Evolutionary conservation across 2,113 vertebrate genomes (phyloP).

Genomic region (Pteruthius melanotis): DNA sequence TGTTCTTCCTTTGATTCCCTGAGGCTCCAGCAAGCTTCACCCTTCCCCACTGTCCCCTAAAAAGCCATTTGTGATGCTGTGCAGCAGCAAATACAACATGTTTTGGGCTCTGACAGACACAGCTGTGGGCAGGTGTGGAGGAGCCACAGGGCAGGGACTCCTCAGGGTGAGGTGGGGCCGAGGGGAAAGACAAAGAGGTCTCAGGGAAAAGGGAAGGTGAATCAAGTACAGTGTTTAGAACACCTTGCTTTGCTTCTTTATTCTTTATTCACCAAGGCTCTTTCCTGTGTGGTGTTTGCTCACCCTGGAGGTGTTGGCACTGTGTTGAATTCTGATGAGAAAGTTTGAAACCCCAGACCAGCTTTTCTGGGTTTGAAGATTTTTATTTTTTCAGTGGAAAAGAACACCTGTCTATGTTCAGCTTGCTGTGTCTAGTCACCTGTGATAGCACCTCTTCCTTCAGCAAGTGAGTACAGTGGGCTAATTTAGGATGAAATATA

Average conservation of each 20-base stretch:
- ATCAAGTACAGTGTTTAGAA: not conserved
- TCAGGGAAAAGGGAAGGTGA: not conserved
- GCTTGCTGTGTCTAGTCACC: not conserved
- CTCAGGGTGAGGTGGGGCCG: not conserved
- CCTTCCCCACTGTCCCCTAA: not conserved
- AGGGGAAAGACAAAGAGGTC: not conserved
- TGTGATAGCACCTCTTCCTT: not conserved
- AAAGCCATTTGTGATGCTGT: not conserved
- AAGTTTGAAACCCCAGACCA: not conserved
- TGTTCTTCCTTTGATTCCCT: not conserved
- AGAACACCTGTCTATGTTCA: not conserved
- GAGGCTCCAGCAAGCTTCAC: not conserved
- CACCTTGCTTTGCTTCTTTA: not conserved
- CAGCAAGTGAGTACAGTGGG: not conserved
- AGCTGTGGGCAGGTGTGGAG: not conserved
- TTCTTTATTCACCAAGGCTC: not conserved
- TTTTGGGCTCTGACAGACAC: accelerated
- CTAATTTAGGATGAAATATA: not conserved
- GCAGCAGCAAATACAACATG: not conserved
- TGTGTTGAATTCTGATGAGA: constrained; percentile 1
- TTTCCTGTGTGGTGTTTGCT: not conserved
- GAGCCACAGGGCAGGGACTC: not conserved
- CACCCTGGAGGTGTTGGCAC: not conserved
- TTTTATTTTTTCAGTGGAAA: not conserved
- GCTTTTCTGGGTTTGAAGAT: not conserved